Base-by-base conservation (phyloP, 1,140 invertebrate species). In the Chelonus insularis region DNA sequence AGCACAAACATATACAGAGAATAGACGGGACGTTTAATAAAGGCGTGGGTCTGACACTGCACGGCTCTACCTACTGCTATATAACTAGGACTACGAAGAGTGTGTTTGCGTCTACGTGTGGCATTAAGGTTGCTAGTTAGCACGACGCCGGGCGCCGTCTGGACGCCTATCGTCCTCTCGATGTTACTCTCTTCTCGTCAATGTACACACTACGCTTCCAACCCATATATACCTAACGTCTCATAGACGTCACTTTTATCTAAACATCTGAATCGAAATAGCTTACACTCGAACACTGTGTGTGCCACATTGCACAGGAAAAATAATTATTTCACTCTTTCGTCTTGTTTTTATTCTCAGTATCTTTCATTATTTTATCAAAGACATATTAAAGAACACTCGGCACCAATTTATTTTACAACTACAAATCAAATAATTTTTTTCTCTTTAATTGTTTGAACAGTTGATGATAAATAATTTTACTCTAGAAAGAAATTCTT, bases 1-100 rank as follows among this genome's bases (percentile, higher is more conserved):
- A 75, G 67, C 70, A 68, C 64, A 72, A 74, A 72, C 67, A 68
- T 73, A 67, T 70, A 66, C 66, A 65, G 69, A 62, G 65, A 68
- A 67, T 64, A 68, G 70, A 73, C 72, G 71, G 71, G 71, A 73
- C 72, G 72, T 78, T 78, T 78, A 78, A 76, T 78, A 76, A 76
- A 76, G 68, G 69, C 66, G 65, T 67, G 75, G 69, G 66, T 70
- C 71, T 73, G 65, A 18, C 23, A 18, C 18, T 59, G 12, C 52
- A 58, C 16, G 25, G 29, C 32, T 47, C 16, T 66, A 29, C 41
- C 47, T 50, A 47, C 48, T 29, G 39, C 14, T 36, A 36, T 36
- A 34, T 36, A 34, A 7, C 25, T 23, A 18, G 25, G 25, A 29
- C 25, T 29, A 29, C 25, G 25, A 11, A 29, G 29, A 32, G 50